phyloP scores from a whole-genome alignment of 2,797 vertebrate genomes.

The Leptoclinus maculatus region DNA sequence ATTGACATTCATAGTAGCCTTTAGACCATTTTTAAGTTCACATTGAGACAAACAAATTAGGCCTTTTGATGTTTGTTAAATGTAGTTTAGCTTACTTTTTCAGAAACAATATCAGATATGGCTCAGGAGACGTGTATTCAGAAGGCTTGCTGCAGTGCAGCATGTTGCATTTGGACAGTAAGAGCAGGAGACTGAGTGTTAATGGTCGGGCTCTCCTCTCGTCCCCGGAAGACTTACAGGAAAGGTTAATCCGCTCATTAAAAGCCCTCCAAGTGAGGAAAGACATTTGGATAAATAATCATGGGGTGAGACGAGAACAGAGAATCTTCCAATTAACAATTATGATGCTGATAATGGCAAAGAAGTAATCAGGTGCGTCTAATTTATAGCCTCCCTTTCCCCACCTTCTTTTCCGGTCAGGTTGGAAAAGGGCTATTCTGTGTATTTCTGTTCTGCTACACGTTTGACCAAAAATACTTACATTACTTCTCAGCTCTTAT shows the following conservation, averaged over 20 bases:
- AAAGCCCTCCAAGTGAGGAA: constrained; percentile 70
- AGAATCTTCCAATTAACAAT: constrained; percentile 44
- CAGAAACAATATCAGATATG: constrained; percentile 63
- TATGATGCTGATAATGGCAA: constrained; percentile 37
- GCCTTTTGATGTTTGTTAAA: constrained; percentile 39
- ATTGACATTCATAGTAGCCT: constrained; percentile 63
- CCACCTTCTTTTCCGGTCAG: too few species aligned
- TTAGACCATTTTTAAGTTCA: constrained; percentile 32
- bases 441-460: too few species aligned
- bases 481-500: constrained; percentile 20
- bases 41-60: constrained; percentile 32
- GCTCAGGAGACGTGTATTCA: constrained; percentile 60
- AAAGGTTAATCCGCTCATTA: constrained; percentile 77
- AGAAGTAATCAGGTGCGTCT: constrained; percentile 22
- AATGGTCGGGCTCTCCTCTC: constrained; percentile 61
- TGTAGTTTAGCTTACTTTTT: constrained; percentile 28
- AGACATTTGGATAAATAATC: constrained; percentile 55
- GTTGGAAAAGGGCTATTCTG: too few species aligned
- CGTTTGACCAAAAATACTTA: constrained; percentile 27
- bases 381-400: too few species aligned
- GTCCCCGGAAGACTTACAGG: constrained; percentile 77
- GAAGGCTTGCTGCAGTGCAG: constrained; percentile 75
- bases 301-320: constrained; percentile 32
- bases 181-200: constrained; percentile 57
- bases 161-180: constrained; percentile 63